These are phyloP conservation scores for Caenorhabditis zanzibari DNA, from an alignment of 2,888 invertebrate species.

Conservation along the genomic window DNA sequence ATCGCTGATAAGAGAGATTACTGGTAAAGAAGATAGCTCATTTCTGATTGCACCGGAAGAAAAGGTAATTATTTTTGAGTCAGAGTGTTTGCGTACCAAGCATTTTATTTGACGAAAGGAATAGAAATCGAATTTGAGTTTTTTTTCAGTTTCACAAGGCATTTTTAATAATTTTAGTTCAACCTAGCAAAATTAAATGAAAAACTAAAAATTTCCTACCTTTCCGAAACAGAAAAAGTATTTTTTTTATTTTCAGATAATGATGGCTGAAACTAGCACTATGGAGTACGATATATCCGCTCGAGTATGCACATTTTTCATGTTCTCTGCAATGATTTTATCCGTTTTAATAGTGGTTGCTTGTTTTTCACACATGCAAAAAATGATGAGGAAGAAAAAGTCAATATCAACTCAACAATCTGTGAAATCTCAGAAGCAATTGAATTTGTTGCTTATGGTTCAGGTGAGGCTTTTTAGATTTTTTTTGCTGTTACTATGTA, in stretches of 20 bases:
- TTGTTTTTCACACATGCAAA: conserved; percentile 42
- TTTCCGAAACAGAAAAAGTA: too few species aligned
- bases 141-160: neutral
- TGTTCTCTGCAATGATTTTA: conserved; percentile 43
- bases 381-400: conserved; percentile 31
- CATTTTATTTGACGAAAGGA: too few species aligned
- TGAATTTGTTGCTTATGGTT: conserved; percentile 47
- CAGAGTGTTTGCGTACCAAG: too few species aligned
- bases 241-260: conserved; percentile 24
- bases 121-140: too few species aligned
- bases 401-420: conserved; percentile 27
- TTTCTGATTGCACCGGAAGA: conserved; percentile 54
- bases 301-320: conserved; percentile 46
- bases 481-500: too few species aligned
- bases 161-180: too few species aligned
- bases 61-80: conserved; percentile 10
- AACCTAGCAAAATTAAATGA: too few species aligned
- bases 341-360: conserved; percentile 33
- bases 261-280: conserved; percentile 27
- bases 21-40: conserved; percentile 34
- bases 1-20: conserved; percentile 40
- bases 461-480: conserved; percentile 37
- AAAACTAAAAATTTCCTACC: too few species aligned
- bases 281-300: conserved; percentile 36
- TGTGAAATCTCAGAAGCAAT: conserved; percentile 51